Evolutionary conservation across 2,888 invertebrate genomes (phyloP), one percentile per base, ranked within the genome.

Genomic region (Phengaris arion): DNA sequence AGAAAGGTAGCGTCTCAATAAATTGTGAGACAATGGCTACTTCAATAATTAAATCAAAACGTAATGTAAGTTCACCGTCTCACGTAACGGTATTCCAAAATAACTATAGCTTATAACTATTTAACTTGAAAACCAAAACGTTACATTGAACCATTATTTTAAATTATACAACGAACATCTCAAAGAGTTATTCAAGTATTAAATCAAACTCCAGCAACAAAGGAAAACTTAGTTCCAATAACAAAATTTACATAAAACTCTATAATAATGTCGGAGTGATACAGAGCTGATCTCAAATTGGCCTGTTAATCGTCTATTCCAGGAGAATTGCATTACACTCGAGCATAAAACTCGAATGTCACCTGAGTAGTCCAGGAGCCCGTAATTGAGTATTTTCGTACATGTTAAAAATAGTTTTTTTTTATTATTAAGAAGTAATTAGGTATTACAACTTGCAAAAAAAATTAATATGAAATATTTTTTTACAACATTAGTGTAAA

Each of bases 241-340:
- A 77, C 74, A 74, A 79, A 78, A 80, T 78, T 76, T 77, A 77
- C 78, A 77, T 80, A 74, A 70, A 76, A 79, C 77, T 74, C 64
- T 74, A 77, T 77, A 78, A 79, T 79, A 78, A 79, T 76, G 75
- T 75, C 13, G 51, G 75, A 76, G 74, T 57, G 48, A 55, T 74
- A 83, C 84, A 70, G 70, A 6, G 12, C 35, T 83, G 79, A 83
- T 81, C 79, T 80, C 77, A 86, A 87, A 86, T 85, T 83, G 84
- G 82, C 81, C 82, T 79, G 82, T 82, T 86, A 87, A 86, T 86
- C 85, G 84, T 80, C 79, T 81, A 78, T 82, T 81, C 80, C 78
- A 74, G 76, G 83, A 80, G 81, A 82, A 87, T 86, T 83, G 83
- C 85, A 84, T 86, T 86, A 86, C 82, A 80, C 78, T 78, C 79